phyloP scores from a whole-genome alignment of 2,797 vertebrate species.

The Erithacus rubecula region DNA sequence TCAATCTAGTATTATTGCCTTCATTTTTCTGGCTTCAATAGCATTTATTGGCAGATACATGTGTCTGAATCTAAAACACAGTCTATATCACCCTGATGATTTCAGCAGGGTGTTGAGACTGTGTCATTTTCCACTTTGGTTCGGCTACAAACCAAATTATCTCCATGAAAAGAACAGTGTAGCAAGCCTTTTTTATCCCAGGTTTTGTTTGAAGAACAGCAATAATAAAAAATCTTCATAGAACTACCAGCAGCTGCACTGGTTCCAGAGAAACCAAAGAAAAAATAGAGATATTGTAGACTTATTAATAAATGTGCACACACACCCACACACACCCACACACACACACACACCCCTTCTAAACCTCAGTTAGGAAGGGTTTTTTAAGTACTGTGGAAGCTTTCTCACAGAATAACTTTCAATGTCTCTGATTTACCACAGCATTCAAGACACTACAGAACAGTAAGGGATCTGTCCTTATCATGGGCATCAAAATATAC shows the following conservation, averaged over 20 bases:
- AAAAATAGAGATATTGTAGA: neutral
- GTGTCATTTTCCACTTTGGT: neutral
- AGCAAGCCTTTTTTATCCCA: neutral
- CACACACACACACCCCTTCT: fast-evolving
- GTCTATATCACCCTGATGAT: neutral
- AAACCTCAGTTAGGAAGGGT: neutral
- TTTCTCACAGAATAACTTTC: neutral
- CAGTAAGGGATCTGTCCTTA: neutral
- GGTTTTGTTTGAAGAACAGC: neutral
- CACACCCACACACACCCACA: too few relatives aligned
- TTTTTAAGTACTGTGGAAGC: neutral
- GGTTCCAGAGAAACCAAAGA: neutral
- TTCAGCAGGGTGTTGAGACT: neutral
- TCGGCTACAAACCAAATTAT: neutral
- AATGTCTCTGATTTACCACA: neutral
- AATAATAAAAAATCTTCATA: neutral
- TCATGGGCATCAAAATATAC: neutral
- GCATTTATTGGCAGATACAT: neutral
- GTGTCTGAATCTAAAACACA: neutral
- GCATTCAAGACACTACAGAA: neutral
- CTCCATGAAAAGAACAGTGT: neutral
- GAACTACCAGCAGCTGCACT: neutral
- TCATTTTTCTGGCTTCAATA: neutral
- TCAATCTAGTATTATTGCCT: neutral
- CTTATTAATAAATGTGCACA: neutral